A percentile compares a stretch with the other conserved stretches of the same genome.
Conservation (phyloP, 2,888 invertebrate genomes). For the Salpingus planirostris region DNA sequence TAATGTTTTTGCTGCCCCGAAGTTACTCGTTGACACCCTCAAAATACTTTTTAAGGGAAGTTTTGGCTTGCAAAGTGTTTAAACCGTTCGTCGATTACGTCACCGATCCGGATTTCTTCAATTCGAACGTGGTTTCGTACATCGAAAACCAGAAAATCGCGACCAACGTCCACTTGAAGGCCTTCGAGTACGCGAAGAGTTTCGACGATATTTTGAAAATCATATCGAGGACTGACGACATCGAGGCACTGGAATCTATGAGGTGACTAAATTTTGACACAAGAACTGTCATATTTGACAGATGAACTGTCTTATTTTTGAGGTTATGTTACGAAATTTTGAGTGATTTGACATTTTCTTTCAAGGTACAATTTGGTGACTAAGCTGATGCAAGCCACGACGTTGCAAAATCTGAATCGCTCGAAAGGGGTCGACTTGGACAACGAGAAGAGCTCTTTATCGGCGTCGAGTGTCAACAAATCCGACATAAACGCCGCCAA, state of each 20-base stretch:
- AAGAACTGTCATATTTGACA: no score
- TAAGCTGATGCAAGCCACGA: conserved; percentile 90
- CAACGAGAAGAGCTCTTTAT: conserved; percentile 44
- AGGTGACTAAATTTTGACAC: conserved; percentile 43
- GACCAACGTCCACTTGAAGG: conserved; percentile 68
- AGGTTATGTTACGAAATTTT: background rate
- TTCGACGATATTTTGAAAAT: conserved; percentile 83
- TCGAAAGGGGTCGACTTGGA: conserved; percentile 72
- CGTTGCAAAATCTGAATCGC: conserved; percentile 80
- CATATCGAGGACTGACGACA: conserved; percentile 70
- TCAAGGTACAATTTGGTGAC: conserved; percentile 77
- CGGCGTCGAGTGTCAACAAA: conserved; percentile 53
- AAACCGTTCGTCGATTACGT: conserved; percentile 75
- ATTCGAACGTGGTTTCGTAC: conserved; percentile 75
- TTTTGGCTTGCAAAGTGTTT: conserved; percentile 74
- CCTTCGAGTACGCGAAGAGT: conserved; percentile 80
- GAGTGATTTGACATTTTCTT: background rate
- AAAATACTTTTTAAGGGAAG: conserved; percentile 72
- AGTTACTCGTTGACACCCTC: conserved; percentile 71
- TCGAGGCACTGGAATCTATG: conserved; percentile 76
- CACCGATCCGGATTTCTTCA: conserved; percentile 87
- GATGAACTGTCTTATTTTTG: no score
- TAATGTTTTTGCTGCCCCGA: conserved; percentile 72
- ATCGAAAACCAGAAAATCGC: conserved; percentile 73
- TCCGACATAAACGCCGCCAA: conserved; percentile 73